phyloP scores from a whole-genome alignment of 1,140 invertebrate genomes.

The Euura saliciscinereae region DNA sequence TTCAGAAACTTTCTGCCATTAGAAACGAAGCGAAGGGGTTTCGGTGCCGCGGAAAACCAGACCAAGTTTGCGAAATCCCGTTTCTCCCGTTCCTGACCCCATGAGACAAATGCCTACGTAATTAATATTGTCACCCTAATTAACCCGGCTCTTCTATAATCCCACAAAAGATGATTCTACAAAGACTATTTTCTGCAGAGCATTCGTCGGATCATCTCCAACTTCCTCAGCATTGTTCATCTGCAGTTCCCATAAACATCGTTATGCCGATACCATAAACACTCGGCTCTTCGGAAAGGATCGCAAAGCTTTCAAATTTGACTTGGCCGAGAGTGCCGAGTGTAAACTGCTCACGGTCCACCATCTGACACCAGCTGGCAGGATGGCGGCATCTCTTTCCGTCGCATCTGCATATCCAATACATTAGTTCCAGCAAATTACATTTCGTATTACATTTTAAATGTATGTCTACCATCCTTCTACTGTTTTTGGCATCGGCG shows the following conservation, averaged over 20 bases:
- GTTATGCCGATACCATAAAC: too few species aligned
- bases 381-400: not conserved
- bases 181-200: not conserved
- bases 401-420: constrained; percentile 15
- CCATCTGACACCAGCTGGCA: not conserved
- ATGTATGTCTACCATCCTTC: constrained; percentile 13
- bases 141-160: not conserved
- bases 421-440: constrained; percentile 19
- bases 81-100: not conserved
- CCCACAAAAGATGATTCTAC: not conserved
- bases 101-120: constrained; percentile 2
- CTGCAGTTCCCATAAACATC: too few species aligned
- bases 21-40: not conserved
- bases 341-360: not conserved
- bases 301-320: too few species aligned
- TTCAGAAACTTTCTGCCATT: constrained; percentile 5
- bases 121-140: constrained; percentile 2
- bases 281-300: too few species aligned
- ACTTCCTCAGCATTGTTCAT: too few species aligned
- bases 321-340: too few species aligned
- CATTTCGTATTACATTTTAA: constrained; percentile 18
- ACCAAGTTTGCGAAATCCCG: not conserved
- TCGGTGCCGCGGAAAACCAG: not conserved
- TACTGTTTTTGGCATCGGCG: constrained; percentile 1
- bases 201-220: too few species aligned